phyloP scores from a whole-genome alignment of 2,888 invertebrate genomes.

The Xiphydria camelus region DNA sequence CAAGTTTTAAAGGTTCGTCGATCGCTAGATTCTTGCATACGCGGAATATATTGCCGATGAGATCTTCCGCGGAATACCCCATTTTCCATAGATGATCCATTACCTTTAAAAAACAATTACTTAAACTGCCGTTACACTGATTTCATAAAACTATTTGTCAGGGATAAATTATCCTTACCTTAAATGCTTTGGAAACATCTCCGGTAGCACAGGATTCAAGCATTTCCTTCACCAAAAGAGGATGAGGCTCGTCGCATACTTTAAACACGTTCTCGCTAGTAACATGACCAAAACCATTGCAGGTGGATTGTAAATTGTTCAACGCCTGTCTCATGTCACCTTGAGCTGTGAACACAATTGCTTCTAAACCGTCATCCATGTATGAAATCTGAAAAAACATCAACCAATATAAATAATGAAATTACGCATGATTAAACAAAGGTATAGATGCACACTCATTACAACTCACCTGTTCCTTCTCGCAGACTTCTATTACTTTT shows the following conservation, averaged over 20 bases:
- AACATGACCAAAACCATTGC: slow-evolving; percentile 90
- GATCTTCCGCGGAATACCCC: slow-evolving; percentile 97
- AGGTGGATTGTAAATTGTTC: slow-evolving; percentile 95
- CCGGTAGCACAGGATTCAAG: slow-evolving; percentile 78
- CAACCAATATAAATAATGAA: background rate
- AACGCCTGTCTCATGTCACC: slow-evolving; percentile 98
- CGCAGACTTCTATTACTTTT: slow-evolving; percentile 76
- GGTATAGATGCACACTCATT: too few relatives aligned
- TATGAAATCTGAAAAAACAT: slow-evolving; percentile 66
- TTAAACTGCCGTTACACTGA: background rate
- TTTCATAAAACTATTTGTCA: background rate
- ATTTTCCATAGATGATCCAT: slow-evolving; percentile 88
- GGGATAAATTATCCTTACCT: slow-evolving; percentile 52
- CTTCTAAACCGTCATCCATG: slow-evolving; percentile 91
- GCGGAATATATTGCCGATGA: slow-evolving; percentile 91
- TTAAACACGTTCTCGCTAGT: slow-evolving; percentile 94
- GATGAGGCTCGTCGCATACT: slow-evolving; percentile 99
- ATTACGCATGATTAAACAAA: background rate
- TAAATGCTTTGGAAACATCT: slow-evolving; percentile 85
- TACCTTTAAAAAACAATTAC: slow-evolving; percentile 60
- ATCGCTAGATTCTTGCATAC: slow-evolving; percentile 87
- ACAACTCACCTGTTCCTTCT: slow-evolving; percentile 70
- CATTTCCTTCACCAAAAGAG: slow-evolving; percentile 90
- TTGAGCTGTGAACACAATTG: slow-evolving; percentile 96
- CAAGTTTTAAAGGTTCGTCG: slow-evolving; percentile 79